Conservation (phyloP, 2,888 invertebrate genomes). For the Rugalucina vietnamica region DNA sequence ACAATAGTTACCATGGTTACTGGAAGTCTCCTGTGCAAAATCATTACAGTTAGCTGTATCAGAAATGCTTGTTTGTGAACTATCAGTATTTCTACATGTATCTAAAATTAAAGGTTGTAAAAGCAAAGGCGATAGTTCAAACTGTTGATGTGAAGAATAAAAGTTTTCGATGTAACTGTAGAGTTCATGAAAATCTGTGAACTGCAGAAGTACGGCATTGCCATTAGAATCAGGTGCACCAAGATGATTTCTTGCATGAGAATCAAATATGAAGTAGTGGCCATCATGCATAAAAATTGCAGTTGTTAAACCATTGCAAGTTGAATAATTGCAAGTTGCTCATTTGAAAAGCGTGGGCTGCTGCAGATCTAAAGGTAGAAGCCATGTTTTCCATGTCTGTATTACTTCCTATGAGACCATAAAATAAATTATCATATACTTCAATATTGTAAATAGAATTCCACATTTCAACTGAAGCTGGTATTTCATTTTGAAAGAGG, state of each 20-base stretch:
- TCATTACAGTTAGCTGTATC: no score
- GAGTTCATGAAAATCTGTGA: not conserved
- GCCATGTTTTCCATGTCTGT: not conserved
- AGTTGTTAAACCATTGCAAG: not conserved
- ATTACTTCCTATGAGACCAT: not conserved
- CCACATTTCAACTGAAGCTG: not conserved
- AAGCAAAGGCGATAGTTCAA: not conserved
- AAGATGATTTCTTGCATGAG: not conserved
- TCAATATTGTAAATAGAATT: not conserved
- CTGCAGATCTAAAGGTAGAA: not conserved
- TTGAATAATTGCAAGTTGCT: not conserved
- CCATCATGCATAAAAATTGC: not conserved
- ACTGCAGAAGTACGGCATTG: not conserved
- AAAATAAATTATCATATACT: not conserved
- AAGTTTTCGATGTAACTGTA: not conserved
- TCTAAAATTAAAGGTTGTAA: not conserved
- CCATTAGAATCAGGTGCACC: not conserved
- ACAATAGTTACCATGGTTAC: no score
- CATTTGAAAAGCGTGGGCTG: not conserved
- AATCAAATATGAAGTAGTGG: not conserved
- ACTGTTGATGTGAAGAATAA: not conserved
- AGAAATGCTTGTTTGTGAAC: no score
- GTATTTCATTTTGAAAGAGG: not conserved
- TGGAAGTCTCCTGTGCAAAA: no score
- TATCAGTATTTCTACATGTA: not conserved